phyloP scores from a whole-genome alignment of 1,140 invertebrate species.

The Dysdera silvatica region DNA sequence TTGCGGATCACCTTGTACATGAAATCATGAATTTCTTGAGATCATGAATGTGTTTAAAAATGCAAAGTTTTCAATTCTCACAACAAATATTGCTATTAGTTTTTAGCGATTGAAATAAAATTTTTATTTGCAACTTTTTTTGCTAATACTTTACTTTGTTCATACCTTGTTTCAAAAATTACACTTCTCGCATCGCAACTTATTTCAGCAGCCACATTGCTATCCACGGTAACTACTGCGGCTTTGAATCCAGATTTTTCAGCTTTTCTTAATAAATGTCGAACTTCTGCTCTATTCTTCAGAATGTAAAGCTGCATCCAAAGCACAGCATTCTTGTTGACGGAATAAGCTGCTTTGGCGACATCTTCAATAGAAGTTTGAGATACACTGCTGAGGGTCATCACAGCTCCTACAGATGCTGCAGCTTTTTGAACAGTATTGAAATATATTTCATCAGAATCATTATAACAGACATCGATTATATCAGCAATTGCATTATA shows the following conservation, averaged over 20 bases:
- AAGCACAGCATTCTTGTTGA: slow-evolving; percentile 41
- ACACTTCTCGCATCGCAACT: background rate
- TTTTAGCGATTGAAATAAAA: too few relatives aligned
- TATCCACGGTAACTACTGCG: slow-evolving; percentile 45
- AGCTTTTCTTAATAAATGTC: slow-evolving; percentile 38
- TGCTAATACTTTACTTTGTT: too few relatives aligned
- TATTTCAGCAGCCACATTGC: slow-evolving; percentile 25
- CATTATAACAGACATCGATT: too few relatives aligned
- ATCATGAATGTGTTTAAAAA: too few relatives aligned
- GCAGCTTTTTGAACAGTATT: slow-evolving; percentile 62
- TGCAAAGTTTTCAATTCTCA: too few relatives aligned
- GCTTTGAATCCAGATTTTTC: slow-evolving; percentile 42
- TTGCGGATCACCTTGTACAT: too few relatives aligned
- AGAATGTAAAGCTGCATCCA: slow-evolving; percentile 90
- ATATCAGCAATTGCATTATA: too few relatives aligned
- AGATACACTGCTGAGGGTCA: slow-evolving; percentile 72
- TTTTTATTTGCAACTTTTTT: too few relatives aligned
- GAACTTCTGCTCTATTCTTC: slow-evolving; percentile 51
- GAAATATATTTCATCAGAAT: too few relatives aligned
- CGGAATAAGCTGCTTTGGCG: slow-evolving; percentile 59
- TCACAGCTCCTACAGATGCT: slow-evolving; percentile 60
- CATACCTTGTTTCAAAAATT: too few relatives aligned
- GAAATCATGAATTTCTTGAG: too few relatives aligned
- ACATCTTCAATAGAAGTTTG: slow-evolving; percentile 82
- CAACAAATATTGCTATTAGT: too few relatives aligned